phyloP scores from a whole-genome alignment of 1,140 invertebrate genomes.

The Phymastichus coffea region DNA sequence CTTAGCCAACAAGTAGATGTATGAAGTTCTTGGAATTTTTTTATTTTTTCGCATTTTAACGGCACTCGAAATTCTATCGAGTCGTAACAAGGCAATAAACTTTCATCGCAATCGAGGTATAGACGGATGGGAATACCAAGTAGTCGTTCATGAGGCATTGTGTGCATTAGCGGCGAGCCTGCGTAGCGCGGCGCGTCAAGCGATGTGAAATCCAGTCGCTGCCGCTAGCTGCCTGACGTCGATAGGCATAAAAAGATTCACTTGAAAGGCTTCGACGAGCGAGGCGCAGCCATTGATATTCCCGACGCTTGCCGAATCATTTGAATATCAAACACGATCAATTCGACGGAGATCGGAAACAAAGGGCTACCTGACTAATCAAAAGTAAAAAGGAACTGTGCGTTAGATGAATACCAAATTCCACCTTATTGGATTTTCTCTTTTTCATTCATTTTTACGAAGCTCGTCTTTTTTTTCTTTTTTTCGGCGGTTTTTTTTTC shows the following conservation, averaged over 20 bases:
- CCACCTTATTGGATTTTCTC: no score
- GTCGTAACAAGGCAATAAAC: constrained; percentile 10
- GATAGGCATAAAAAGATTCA: constrained; percentile 14
- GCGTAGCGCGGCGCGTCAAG: background rate
- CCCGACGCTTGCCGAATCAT: background rate
- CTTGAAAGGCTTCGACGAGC: background rate
- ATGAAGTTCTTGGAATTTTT: background rate
- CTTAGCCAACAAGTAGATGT: no score
- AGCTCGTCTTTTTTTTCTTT: no score
- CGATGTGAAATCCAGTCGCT: background rate
- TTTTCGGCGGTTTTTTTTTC: no score
- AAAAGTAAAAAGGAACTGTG: background rate
- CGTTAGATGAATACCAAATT: background rate
- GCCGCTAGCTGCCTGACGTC: background rate
- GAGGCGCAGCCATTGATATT: constrained; percentile 11
- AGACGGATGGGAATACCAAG: constrained; percentile 12
- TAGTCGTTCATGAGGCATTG: constrained; percentile 4
- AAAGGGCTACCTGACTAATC: constrained; percentile 11
- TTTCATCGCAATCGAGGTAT: constrained; percentile 20
- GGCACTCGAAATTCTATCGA: constrained; percentile 9
- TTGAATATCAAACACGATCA: constrained; percentile 21
- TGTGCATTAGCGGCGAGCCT: no score
- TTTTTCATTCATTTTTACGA: no score
- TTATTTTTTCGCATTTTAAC: constrained; percentile 15
- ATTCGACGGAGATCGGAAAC: constrained; percentile 11